Percentiles rank a stretch among this genome's conserved stretches.
Evolutionary conservation across 2,888 invertebrate species (phyloP).

Genomic region (Dryococelus australis): DNA sequence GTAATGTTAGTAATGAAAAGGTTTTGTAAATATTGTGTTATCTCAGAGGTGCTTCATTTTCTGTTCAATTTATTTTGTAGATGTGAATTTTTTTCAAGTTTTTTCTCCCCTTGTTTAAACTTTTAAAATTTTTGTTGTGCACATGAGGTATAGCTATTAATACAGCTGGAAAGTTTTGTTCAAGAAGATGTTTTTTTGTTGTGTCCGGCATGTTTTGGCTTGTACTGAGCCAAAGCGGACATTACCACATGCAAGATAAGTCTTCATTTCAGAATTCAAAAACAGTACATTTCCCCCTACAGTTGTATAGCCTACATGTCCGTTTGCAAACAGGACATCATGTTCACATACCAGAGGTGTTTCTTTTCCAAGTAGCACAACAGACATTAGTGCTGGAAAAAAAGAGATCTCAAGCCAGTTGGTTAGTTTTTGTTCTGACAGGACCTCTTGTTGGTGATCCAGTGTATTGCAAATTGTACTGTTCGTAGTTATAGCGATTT

Average conservation of each 20-base stretch:
- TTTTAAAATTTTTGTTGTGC: background rate
- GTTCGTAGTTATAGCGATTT: slow-evolving; percentile 13
- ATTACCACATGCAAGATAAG: background rate
- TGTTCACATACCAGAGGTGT: slow-evolving; percentile 42
- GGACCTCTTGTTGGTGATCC: slow-evolving; percentile 16
- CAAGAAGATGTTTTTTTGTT: background rate
- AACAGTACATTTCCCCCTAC: background rate
- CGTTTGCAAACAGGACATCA: background rate
- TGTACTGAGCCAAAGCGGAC: background rate
- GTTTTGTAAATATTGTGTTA: background rate
- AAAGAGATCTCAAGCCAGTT: slow-evolving; percentile 43
- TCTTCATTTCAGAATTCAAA: background rate
- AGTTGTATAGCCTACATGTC: background rate
- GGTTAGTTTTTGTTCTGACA: slow-evolving; percentile 32
- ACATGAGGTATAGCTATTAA: background rate
- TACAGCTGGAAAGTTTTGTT: background rate
- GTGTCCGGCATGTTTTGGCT: background rate
- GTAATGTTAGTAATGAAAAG: background rate
- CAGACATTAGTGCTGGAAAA: slow-evolving; percentile 26
- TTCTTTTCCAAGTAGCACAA: slow-evolving; percentile 36
- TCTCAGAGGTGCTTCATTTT: background rate
- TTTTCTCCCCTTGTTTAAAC: background rate
- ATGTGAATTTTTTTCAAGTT: background rate
- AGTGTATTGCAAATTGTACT: slow-evolving; percentile 18
- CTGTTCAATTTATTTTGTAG: background rate